Percentiles rank a stretch among this genome's conserved stretches.
Conservation (phyloP, 37 sponge, comb jelly and placozoan genomes). For the Halichondria panicea region DNA sequence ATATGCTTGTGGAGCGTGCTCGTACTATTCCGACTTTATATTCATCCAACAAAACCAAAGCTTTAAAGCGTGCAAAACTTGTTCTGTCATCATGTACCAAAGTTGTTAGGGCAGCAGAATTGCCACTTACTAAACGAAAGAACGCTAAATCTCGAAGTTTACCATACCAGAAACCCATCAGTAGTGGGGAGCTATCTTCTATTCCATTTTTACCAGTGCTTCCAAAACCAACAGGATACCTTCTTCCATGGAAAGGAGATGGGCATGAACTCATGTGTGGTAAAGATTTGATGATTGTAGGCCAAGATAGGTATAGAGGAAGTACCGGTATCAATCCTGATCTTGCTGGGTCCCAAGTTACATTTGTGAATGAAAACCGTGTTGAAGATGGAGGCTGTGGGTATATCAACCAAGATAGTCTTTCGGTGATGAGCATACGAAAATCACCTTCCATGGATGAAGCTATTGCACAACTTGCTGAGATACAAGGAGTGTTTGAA, state of each 20-base stretch:
- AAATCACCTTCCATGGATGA: conserved; percentile 17
- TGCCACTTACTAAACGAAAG: no score
- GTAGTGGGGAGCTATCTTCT: no score
- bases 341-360: conserved; percentile 37
- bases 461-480: conserved; percentile 31
- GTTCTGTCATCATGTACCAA: neutral
- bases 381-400: conserved; percentile 33
- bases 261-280: conserved; percentile 19
- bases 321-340: neutral
- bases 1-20: conserved; percentile 29
- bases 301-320: neutral
- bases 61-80: conserved; percentile 21
- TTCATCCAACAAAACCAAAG: conserved; percentile 5
- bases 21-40: conserved; percentile 6
- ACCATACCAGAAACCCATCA: no score
- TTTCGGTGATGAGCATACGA: conserved; percentile 1
- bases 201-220: conserved; percentile 70
- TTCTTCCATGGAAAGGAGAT: conserved; percentile 56
- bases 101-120: no score
- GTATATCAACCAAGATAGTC: neutral
- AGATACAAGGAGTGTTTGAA: neutral
- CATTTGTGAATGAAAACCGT: neutral
- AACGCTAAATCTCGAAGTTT: no score
- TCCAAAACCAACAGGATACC: conserved; percentile 49
- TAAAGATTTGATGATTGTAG: conserved; percentile 16